phyloP scores from a whole-genome alignment of 92 coral and sea anemone genomes.

The Porites rus region DNA sequence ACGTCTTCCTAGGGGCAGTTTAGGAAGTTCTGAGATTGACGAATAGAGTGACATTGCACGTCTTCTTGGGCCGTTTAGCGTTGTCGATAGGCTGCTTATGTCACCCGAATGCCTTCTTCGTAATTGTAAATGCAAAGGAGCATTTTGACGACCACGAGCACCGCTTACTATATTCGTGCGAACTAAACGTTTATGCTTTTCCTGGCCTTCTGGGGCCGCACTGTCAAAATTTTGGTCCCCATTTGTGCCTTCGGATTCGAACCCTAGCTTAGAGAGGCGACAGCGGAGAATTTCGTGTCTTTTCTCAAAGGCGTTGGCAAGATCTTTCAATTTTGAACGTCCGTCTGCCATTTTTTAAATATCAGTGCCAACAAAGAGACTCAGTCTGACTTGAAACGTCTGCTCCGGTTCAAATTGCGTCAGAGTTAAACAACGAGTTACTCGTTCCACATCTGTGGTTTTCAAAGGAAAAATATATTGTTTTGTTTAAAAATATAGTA shows the following conservation, averaged over 20 bases:
- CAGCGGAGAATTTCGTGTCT: constrained; percentile 1
- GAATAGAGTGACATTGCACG: neutral
- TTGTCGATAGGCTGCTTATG: neutral
- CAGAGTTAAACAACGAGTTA: neutral
- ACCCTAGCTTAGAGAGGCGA: neutral
- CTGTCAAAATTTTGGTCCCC: neutral
- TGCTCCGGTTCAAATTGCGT: neutral
- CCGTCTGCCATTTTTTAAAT: neutral
- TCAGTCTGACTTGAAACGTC: neutral
- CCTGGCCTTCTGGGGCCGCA: neutral
- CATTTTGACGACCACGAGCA: neutral
- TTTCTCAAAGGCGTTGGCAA: neutral
- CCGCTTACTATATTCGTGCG: neutral
- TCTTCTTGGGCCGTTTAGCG: neutral
- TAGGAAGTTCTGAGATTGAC: neutral
- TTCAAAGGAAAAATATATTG: neutral
- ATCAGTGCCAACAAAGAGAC: neutral
- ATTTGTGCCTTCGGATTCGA: neutral
- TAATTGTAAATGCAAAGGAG: neutral
- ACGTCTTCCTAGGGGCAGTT: constrained; percentile 2
- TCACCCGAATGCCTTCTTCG: constrained; percentile 8
- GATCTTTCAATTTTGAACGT: neutral
- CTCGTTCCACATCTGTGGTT: neutral
- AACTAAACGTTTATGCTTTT: neutral
- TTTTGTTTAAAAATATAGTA: neutral